Conservation (phyloP, 2,113 vertebrate genomes). For the Amphilophus citrinellus region DNA sequence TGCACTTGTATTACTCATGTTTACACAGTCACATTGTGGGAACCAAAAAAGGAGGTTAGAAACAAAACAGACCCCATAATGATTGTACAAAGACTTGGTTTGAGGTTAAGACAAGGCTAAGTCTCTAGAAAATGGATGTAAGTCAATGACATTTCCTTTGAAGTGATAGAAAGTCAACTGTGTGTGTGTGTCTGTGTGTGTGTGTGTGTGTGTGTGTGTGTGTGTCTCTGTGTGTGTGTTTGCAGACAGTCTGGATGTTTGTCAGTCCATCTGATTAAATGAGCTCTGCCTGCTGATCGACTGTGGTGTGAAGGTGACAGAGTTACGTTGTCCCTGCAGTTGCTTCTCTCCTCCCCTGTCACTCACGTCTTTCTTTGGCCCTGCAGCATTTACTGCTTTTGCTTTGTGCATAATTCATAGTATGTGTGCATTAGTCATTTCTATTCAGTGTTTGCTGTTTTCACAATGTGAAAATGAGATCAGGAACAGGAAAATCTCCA, state of each 20-base stretch:
- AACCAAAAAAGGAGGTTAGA: neutral
- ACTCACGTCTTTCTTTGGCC: neutral
- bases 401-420: neutral
- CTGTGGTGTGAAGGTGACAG: constrained; percentile 56
- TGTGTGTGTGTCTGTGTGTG: constrained; percentile 11
- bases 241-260: constrained; percentile 60
- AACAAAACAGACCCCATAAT: neutral
- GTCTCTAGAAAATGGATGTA: neutral
- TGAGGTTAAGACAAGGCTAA: neutral
- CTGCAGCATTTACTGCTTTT: neutral
- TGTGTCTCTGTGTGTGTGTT: constrained; percentile 25
- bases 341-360: constrained; percentile 23
- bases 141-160: neutral
- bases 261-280: constrained; percentile 63
- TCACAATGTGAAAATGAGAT: neutral
- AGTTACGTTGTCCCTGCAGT: constrained; percentile 31
- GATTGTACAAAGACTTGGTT: neutral
- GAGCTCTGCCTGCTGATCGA: constrained; percentile 39
- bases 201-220: constrained; percentile 24
- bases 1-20: constrained; percentile 14
- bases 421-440: neutral
- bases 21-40: neutral
- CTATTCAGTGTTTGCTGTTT: neutral
- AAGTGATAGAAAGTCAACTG: neutral
- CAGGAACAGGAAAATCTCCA: neutral